Percentiles rank a stretch among this genome's conserved stretches.
Evolutionary conservation across 2,797 vertebrate species (phyloP).

Genomic region (Etheostoma nigrum): DNA sequence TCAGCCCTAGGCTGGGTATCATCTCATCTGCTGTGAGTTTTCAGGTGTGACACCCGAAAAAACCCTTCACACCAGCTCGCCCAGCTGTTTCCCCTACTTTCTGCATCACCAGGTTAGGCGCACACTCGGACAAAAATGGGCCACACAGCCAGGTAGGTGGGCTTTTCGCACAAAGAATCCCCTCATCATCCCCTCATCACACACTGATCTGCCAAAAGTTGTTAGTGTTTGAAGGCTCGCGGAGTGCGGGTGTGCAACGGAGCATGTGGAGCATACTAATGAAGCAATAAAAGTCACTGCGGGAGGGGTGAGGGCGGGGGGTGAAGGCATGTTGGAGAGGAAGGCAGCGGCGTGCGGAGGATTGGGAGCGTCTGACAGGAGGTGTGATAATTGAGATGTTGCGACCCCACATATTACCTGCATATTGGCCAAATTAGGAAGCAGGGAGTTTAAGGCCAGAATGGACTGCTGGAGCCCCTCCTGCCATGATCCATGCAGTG

Average conservation of each 20-base stretch:
- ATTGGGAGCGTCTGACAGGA: slow-evolving; percentile 80
- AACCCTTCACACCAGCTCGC: slow-evolving; percentile 19
- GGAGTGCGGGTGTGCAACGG: slow-evolving; percentile 80
- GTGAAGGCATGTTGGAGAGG: slow-evolving; percentile 56
- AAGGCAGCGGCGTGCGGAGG: slow-evolving; percentile 54
- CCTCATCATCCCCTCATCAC: slow-evolving; percentile 74
- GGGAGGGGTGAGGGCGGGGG: slow-evolving; percentile 78
- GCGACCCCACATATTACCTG: slow-evolving; percentile 84
- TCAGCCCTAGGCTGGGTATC: background rate
- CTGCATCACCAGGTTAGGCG: slow-evolving; percentile 31
- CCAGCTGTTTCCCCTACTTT: slow-evolving; percentile 43
- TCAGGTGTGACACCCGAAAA: slow-evolving; percentile 15
- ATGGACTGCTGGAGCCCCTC: slow-evolving; percentile 32
- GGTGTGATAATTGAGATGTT: slow-evolving; percentile 88
- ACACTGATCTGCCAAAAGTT: slow-evolving; percentile 77
- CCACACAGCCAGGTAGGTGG: slow-evolving; percentile 62
- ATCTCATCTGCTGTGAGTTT: slow-evolving; percentile 11
- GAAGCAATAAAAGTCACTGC: slow-evolving; percentile 96
- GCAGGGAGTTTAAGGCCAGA: slow-evolving; percentile 63
- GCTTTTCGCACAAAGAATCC: slow-evolving; percentile 68
- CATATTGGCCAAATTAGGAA: slow-evolving; percentile 76
- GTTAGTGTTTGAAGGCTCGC: slow-evolving; percentile 77
- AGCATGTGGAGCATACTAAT: slow-evolving; percentile 94
- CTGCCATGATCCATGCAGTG: slow-evolving; percentile 25
- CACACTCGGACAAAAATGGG: slow-evolving; percentile 49